Evolutionary conservation across 2,888 invertebrate species (phyloP), one percentile per base, ranked within the genome.

Genomic region (Drosophila birchii): DNA sequence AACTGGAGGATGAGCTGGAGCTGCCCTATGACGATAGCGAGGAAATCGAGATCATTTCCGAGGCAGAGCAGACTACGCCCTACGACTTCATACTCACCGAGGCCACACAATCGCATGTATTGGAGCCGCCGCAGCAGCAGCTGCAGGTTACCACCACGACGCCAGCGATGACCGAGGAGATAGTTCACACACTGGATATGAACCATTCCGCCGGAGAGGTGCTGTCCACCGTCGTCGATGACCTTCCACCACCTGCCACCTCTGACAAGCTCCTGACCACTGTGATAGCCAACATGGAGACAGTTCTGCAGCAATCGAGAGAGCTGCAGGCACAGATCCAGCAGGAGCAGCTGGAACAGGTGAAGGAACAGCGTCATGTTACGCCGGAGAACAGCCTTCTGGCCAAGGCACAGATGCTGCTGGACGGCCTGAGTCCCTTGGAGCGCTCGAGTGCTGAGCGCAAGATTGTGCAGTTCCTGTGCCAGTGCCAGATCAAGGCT

Each of bases 401-500:
- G 18, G 62, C 44, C 60, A 90, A 89, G 47, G 76, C 90, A 3
- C 82, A 87, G 57, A 86, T 91, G 83, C 66, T 91, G 29, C 75
- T 91, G 3, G 91, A 90, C 23, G 89, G 85, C 0, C 64, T 91
- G 2, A 78, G 64, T 16, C 45, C 67, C 11, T 73, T 79, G 5
- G 79, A 91, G 34, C 82, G 88, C 2, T 41, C 71, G 0, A 79
- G 69, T 26, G 91, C 91, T 5, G 92, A 91, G 59, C 85, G 86
- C 1, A 90, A 91, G 74, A 91, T 91, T 62, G 60, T 91, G n/a
- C 87, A 90, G 67, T 91, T 91, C 56, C 73, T 91, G 4, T 91
- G 91, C 44, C 91, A 91, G 74, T 91, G 91, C 18, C 91, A 91
- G 77, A 91, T 91, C 16, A 90, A 86, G 63, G 83, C 85, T 1